Conservation (phyloP, 1,140 invertebrate genomes). For the Nixonia krombeini region DNA sequence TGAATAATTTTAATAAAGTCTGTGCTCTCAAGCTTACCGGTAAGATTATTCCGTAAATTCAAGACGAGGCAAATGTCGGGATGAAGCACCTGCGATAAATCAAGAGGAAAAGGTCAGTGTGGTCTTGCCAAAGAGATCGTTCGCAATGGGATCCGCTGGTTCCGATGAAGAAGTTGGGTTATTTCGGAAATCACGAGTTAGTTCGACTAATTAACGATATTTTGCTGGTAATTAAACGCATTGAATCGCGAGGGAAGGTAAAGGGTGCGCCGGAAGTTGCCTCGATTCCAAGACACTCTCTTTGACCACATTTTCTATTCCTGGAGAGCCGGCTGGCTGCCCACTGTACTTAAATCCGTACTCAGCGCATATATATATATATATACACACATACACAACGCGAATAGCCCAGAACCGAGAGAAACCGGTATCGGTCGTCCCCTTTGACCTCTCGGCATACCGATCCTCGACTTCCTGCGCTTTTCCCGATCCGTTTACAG, state of each 20-base stretch:
- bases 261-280: constrained; percentile 52
- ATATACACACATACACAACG: constrained; percentile 23
- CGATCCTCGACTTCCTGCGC: constrained; percentile 35
- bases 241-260: constrained; percentile 56
- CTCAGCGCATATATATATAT: constrained; percentile 5
- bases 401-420: too few relatives aligned
- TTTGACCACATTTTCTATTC: constrained; percentile 62
- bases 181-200: constrained; percentile 44
- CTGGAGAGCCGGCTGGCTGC: constrained; percentile 38
- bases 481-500: constrained; percentile 49
- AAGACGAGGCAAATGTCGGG: too few relatives aligned
- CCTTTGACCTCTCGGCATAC: constrained; percentile 49
- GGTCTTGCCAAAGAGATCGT: constrained; percentile 57
- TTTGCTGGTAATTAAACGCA: constrained; percentile 69
- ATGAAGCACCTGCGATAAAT: too few relatives aligned
- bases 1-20: too few relatives aligned
- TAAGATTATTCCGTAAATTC: too few relatives aligned
- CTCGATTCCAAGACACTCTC: constrained; percentile 54
- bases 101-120: constrained; percentile 24
- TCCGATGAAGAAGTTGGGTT: constrained; percentile 51
- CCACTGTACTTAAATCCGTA: constrained; percentile 34
- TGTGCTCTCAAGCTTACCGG: too few relatives aligned
- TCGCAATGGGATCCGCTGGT: constrained; percentile 47
- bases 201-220: constrained; percentile 69
- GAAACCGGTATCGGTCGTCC: constrained; percentile 60